Evolutionary conservation across 2,113 vertebrate species (phyloP), one percentile per base, ranked within the genome.

Genomic region (Pungitius pungitius): DNA sequence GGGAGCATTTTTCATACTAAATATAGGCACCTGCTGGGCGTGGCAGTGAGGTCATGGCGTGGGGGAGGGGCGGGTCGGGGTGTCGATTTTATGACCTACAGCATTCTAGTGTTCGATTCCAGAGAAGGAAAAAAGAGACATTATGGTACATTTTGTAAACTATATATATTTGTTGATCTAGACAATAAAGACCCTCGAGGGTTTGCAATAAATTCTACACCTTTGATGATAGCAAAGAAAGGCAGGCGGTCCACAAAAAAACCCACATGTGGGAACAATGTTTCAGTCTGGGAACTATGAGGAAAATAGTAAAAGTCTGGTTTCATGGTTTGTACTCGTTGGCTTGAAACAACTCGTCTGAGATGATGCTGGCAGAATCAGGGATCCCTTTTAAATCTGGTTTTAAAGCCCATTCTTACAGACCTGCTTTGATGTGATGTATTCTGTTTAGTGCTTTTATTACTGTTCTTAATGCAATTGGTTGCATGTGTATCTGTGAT

Each of bases 41-140:
- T 26, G 85, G 87, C 69, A 37, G 82, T 93, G 88, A 93, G 72
- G 81, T 93, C 90, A 92, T 91, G n/a, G 78, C 75, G 76, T 82
- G 81, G 84, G 81, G 70, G 75, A 66, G 70, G 83, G 74, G 73
- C 26, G 74, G 60, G 69, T 43, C 84, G 58, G 85, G 81, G 57
- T 51, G 75, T 69, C 26, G 70, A 74, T 60, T 85, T 86, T 77
- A 78, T 73, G 77, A 58, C 42, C 49, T 73, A 39, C 37, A 68
- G 42, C 26, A 64, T 54, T 75, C 60, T 82, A 80, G 79, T 87
- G 30, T 27, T n/a, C 10, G 27, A 33, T 81, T 66, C 80, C 78
- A 63, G 73, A 61, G 47, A 22, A 15, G 18, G 47, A 49, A 27
- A 66, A 52, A 24, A n/a, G 65, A 57, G 56, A 68, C 30, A 11